Conservation (phyloP, 1,140 invertebrate species). For the Eubasilissa regina region DNA sequence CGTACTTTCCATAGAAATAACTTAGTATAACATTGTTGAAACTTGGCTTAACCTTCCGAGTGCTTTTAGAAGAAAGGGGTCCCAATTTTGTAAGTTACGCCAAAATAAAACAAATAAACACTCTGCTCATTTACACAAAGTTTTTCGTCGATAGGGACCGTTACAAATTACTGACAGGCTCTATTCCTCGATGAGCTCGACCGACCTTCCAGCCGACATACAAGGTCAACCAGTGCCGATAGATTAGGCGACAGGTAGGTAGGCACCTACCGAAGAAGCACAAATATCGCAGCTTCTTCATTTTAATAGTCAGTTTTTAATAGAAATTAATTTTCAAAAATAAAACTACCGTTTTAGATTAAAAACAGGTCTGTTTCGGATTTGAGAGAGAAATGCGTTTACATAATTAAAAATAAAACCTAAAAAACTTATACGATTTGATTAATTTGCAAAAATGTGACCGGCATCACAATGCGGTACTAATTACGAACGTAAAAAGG, state of each 20-base stretch:
- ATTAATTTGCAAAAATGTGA: slow-evolving; percentile 23
- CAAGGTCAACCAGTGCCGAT: slow-evolving; percentile 1
- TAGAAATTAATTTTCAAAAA: not conserved
- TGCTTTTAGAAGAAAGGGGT: not conserved
- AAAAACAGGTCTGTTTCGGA: not conserved
- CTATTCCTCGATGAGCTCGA: not conserved
- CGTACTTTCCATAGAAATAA: not conserved
- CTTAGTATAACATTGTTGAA: not conserved
- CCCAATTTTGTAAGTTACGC: not conserved
- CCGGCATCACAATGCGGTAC: slow-evolving; percentile 11
- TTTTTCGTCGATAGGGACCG: no score
- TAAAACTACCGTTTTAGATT: not conserved
- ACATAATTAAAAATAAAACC: no score
- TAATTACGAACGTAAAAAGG: slow-evolving; percentile 15
- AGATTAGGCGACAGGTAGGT: not conserved
- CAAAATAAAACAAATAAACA: not conserved
- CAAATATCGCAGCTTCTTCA: slow-evolving; percentile 7
- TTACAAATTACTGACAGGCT: not conserved
- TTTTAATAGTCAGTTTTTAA: not conserved
- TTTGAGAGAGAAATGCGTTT: not conserved
- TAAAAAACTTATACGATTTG: slow-evolving; percentile 5
- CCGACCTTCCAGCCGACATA: not conserved
- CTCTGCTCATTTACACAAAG: not conserved
- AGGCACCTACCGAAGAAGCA: not conserved
- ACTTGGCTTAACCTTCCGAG: not conserved